Percentiles rank a stretch among this genome's conserved stretches.
phyloP scores from a whole-genome alignment of 2,113 vertebrate genomes.

The Physeter macrocephalus region DNA sequence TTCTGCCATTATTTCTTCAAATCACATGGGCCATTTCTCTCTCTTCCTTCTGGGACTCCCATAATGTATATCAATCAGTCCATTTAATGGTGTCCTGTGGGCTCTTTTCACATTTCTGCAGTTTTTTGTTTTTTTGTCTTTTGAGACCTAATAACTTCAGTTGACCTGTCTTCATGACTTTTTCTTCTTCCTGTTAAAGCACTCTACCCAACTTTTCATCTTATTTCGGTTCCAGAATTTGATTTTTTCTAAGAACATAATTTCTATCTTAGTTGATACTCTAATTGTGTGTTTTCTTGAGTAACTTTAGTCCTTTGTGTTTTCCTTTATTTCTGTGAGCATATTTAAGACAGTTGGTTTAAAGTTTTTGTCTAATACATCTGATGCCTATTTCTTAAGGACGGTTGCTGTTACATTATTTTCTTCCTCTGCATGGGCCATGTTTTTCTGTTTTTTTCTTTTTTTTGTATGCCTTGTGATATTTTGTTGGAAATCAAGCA shows the following conservation, averaged over 20 bases:
- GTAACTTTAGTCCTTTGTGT: neutral
- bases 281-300: neutral
- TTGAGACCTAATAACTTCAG: neutral
- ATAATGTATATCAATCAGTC: neutral
- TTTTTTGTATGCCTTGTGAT: neutral
- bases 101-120: neutral
- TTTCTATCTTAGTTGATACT: neutral
- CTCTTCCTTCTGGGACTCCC: neutral
- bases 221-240: neutral
- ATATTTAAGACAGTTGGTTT: neutral
- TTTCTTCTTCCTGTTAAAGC: neutral
- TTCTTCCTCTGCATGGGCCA: neutral
- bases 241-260: neutral
- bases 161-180: neutral
- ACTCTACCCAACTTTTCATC: neutral
- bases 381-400: neutral
- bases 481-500: neutral
- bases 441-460: neutral
- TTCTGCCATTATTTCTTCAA: neutral
- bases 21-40: neutral
- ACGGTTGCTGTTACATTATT: neutral
- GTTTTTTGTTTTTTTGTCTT: neutral
- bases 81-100: neutral
- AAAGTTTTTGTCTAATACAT: neutral
- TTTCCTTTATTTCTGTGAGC: neutral